Conservation (phyloP, 1,140 invertebrate species). For the Eurosta solidaginis region DNA sequence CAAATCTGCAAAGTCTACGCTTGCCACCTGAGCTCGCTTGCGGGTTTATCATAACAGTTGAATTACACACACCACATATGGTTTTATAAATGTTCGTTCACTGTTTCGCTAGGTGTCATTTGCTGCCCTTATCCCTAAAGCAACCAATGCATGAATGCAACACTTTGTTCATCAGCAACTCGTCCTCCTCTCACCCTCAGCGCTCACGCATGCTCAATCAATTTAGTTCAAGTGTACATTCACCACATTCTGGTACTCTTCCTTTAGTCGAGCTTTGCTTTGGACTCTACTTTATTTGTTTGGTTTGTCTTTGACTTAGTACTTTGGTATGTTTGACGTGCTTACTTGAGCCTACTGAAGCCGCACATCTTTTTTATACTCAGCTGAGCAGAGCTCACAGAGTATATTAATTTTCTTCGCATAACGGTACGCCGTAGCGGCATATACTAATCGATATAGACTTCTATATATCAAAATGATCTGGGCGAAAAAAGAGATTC, state of each 20-base stretch:
- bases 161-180: too few species aligned
- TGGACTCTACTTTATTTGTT: too few species aligned
- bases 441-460: too few species aligned
- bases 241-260: slow-evolving; percentile 7
- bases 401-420: too few species aligned
- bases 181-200: not conserved
- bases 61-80: slow-evolving; percentile 7
- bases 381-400: too few species aligned
- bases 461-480: too few species aligned
- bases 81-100: slow-evolving; percentile 1
- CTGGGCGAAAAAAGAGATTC: too few species aligned
- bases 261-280: not conserved
- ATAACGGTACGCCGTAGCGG: too few species aligned
- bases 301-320: not conserved
- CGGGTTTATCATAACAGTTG: not conserved
- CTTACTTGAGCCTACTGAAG: not conserved
- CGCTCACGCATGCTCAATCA: slow-evolving; percentile 12
- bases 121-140: too few species aligned
- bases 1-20: not conserved
- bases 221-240: slow-evolving; percentile 21
- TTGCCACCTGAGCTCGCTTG: slow-evolving; percentile 1
- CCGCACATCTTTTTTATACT: too few species aligned
- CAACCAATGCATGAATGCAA: too few species aligned
- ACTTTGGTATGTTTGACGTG: not conserved
- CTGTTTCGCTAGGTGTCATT: too few species aligned